A percentile compares a stretch with the other conserved stretches of the same genome.
These are phyloP conservation scores for Bruchidius siliquastri DNA, from an alignment of 2,888 invertebrate species.

Conservation along the genomic window DNA sequence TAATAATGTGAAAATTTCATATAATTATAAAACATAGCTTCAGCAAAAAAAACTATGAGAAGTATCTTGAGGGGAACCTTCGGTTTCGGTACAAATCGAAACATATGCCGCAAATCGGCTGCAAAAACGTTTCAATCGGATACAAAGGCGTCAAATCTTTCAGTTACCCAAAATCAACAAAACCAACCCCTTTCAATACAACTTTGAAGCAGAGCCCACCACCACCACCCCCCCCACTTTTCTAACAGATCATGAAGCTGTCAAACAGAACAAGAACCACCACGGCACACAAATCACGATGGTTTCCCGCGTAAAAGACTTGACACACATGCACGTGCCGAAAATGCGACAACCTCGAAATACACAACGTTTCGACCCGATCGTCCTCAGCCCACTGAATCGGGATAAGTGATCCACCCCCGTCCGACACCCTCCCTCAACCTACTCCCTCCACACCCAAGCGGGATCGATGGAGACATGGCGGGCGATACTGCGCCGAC, in stretches of 20 bases:
- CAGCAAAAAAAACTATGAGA: no score
- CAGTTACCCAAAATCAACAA: background rate
- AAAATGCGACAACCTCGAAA: background rate
- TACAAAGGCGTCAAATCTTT: background rate
- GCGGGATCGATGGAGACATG: background rate
- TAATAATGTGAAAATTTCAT: no score
- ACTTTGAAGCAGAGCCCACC: background rate
- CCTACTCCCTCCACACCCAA: background rate
- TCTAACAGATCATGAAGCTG: background rate
- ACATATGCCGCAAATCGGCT: no score
- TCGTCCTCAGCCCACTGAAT: background rate
- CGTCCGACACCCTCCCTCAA: background rate
- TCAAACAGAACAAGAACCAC: background rate
- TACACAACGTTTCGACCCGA: background rate
- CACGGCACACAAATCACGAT: background rate
- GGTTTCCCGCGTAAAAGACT: background rate
- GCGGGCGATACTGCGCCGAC: background rate
- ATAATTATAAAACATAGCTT: no score
- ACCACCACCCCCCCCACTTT: background rate
- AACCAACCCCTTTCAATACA: background rate
- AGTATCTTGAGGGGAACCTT: no score
- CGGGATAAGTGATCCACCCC: background rate
- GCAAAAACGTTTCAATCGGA: no score
- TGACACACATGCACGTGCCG: background rate
- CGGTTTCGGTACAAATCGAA: no score